Evolutionary conservation across 2,113 vertebrate genomes (phyloP), one percentile per base, ranked within the genome.

Genomic region (Xiphophorus couchianus): DNA sequence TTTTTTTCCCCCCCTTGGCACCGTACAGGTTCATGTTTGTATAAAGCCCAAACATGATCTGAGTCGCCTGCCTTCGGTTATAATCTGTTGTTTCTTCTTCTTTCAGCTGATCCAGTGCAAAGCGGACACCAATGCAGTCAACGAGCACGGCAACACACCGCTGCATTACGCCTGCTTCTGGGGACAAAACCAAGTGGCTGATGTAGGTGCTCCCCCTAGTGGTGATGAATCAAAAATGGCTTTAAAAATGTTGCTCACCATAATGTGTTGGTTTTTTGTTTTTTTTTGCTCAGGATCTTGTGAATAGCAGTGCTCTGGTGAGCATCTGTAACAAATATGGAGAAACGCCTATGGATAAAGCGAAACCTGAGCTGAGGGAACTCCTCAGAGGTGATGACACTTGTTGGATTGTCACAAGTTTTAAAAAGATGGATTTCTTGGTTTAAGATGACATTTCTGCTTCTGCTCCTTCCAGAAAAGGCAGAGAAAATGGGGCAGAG

Each of bases 121-220:
- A 90, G 98, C 96, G 2, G 98, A 99, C 85, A 96, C 96, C 80
- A 98, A 98, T 4, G 95, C 97, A 0, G 95, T 96, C 71, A 99
- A 99, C 0, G 98, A 99, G 75, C 98, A 99, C 0, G 97, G 98
- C 19, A 99, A 99, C 92, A 95, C 97, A 0, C 95, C 98, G 0
- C 95, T 99, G 84, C 98, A 99, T 91, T 99, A 99, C 0, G 97
- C 97, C 86, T 99, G 98, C 88, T 99, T 99, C 93, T 99, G 98
- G 98, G 97, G 96, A 25, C 97, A 99, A 0, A 96, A 98, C 77
- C 92, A 94, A 60, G 96, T 99, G 73, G 96, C 97, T 1, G 98
- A 99, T 96, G 98, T 99, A 81, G 94, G 91, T 87, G 74, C 68
- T 7, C 91, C 91, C 79, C 78, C 90, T 90, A 73, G 70, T 93